Percentiles rank a stretch among this genome's conserved stretches.
phyloP scores from a whole-genome alignment of 2,888 invertebrate species.

The Eutolmus rufibarbis region DNA sequence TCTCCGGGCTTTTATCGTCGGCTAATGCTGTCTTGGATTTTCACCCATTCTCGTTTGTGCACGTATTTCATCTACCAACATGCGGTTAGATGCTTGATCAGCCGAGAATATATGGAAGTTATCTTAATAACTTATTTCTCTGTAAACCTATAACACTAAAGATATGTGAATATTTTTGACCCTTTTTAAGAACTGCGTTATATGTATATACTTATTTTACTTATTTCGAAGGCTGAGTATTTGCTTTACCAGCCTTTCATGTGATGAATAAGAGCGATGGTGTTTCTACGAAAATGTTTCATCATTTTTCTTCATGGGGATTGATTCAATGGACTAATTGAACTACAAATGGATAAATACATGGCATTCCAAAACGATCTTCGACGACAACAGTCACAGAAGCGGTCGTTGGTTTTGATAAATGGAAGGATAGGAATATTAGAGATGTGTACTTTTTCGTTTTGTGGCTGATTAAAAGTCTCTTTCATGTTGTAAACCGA shows the following conservation, averaged over 20 bases:
- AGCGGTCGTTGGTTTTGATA: not conserved
- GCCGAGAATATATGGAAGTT: not conserved
- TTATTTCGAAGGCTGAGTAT: not conserved
- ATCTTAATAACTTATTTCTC: not conserved
- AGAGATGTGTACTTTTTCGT: not conserved
- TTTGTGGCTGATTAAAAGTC: not conserved
- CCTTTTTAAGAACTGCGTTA: too few relatives aligned
- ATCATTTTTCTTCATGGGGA: not conserved
- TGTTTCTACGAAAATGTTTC: not conserved
- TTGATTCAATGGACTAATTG: slow-evolving; percentile 4
- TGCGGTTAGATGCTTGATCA: not conserved
- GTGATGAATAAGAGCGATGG: not conserved
- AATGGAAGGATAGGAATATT: not conserved
- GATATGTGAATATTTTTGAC: not conserved
- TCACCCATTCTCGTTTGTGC: not conserved
- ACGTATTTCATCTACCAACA: not conserved
- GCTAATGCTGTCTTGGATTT: not conserved
- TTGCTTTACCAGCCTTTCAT: not conserved
- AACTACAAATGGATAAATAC: slow-evolving; percentile 13
- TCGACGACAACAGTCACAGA: not conserved
- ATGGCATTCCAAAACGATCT: not conserved
- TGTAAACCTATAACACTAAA: not conserved
- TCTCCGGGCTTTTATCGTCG: slow-evolving; percentile 18
- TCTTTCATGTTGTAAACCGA: not conserved
- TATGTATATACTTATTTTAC: not conserved